Evolutionary conservation across 2,113 vertebrate species (phyloP).

Genomic region (Brienomyrus longianalis): DNA sequence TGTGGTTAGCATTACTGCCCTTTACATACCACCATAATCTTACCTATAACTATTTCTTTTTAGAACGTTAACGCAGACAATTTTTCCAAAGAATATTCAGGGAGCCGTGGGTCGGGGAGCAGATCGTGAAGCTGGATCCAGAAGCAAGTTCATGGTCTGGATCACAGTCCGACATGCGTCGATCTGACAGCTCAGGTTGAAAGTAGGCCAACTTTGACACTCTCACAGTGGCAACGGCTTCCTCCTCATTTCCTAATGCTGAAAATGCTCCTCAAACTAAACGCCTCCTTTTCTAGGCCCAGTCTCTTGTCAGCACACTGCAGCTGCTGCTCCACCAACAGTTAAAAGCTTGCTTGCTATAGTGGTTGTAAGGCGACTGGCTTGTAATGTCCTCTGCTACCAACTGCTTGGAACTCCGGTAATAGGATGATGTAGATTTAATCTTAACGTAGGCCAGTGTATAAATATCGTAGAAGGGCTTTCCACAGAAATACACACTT

Average conservation of each 20-base stretch:
- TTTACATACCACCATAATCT: neutral
- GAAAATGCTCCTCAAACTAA: neutral
- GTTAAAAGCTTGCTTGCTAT: neutral
- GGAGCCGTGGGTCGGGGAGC: neutral
- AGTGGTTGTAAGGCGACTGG: neutral
- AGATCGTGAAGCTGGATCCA: neutral
- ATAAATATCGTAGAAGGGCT: neutral
- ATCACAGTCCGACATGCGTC: neutral
- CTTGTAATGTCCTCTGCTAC: neutral
- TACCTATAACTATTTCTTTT: neutral
- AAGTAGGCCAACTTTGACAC: neutral
- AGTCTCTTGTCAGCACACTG: neutral
- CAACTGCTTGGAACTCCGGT: neutral
- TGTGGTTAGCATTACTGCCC: neutral
- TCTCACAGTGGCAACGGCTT: neutral
- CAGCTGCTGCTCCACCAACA: neutral
- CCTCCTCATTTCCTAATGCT: neutral
- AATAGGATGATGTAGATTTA: neutral
- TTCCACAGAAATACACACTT: neutral
- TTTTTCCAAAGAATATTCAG: neutral
- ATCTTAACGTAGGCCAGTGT: neutral
- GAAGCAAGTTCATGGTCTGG: neutral
- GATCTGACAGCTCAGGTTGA: neutral
- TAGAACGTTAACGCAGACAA: neutral
- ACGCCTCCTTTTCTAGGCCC: neutral